These are phyloP conservation scores for Magallana angulata DNA, from an alignment of 1,140 invertebrate genomes.

Conservation along the genomic window DNA sequence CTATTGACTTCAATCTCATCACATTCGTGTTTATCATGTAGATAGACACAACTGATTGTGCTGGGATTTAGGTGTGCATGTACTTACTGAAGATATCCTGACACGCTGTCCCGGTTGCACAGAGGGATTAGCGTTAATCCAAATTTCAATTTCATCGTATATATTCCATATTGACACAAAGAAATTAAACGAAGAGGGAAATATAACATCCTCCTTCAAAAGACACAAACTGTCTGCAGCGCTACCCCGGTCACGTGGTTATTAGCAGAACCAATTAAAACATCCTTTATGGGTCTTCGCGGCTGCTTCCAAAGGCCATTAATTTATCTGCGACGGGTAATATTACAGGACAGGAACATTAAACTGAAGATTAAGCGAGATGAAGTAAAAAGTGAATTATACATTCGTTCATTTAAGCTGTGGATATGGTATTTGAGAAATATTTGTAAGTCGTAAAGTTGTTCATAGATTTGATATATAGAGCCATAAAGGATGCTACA, in stretches of 20 bases:
- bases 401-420: slow-evolving; percentile 1
- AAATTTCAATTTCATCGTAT: too few species aligned
- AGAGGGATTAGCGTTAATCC: too few species aligned
- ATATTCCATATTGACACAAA: background rate
- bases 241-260: slow-evolving; percentile 33
- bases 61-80: too few species aligned
- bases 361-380: slow-evolving; percentile 47
- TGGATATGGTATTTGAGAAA: background rate
- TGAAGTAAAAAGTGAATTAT: slow-evolving; percentile 25
- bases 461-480: slow-evolving; percentile 25
- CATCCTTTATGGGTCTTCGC: slow-evolving; percentile 42
- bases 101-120: too few species aligned
- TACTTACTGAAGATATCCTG: too few species aligned
- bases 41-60: too few species aligned
- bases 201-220: slow-evolving; percentile 24
- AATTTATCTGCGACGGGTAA: slow-evolving; percentile 40
- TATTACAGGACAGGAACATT: slow-evolving; percentile 41
- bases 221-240: slow-evolving; percentile 1
- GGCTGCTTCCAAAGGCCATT: slow-evolving; percentile 43
- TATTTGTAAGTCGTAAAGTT: slow-evolving; percentile 34
- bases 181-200: background rate
- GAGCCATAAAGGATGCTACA: background rate
- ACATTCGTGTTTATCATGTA: too few species aligned
- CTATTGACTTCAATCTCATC: too few species aligned
- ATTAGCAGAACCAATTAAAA: slow-evolving; percentile 48